These are phyloP conservation scores for Vanessa atalanta DNA, from an alignment of 1,140 invertebrate genomes.

Conservation along the genomic window DNA sequence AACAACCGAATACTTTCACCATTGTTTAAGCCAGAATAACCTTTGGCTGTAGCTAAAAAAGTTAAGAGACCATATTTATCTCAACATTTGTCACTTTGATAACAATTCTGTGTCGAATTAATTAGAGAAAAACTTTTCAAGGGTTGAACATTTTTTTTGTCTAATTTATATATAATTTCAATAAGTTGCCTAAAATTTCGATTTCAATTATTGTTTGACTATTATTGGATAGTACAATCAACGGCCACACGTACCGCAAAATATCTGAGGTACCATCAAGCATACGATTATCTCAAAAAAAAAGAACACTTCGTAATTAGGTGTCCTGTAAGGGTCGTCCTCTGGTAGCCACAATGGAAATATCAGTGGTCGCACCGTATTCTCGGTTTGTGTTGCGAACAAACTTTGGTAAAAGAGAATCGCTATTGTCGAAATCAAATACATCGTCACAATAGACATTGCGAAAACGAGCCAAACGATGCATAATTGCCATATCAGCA, in stretches of 20 bases:
- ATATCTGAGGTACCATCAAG: slow-evolving; percentile 43
- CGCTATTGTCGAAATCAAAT: slow-evolving; percentile 31
- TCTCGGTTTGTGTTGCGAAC: slow-evolving; percentile 47
- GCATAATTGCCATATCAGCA: slow-evolving; percentile 54
- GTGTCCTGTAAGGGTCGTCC: slow-evolving; percentile 57
- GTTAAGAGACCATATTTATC: too few relatives aligned
- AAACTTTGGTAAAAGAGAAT: slow-evolving; percentile 48
- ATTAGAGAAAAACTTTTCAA: too few relatives aligned
- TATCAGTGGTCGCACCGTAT: slow-evolving; percentile 49
- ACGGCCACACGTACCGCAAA: slow-evolving; percentile 46
- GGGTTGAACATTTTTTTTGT: too few relatives aligned
- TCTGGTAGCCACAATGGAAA: slow-evolving; percentile 59
- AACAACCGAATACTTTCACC: too few relatives aligned
- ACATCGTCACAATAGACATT: slow-evolving; percentile 25
- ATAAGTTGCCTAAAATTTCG: not conserved
- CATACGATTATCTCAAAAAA: slow-evolving; percentile 36
- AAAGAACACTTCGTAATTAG: slow-evolving; percentile 61
- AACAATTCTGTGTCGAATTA: too few relatives aligned
- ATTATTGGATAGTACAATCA: not conserved
- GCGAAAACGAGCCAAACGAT: slow-evolving; percentile 44
- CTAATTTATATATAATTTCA: too few relatives aligned
- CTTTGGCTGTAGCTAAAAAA: too few relatives aligned
- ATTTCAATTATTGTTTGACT: not conserved
- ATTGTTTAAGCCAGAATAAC: too few relatives aligned
- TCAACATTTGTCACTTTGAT: too few relatives aligned